Percentiles rank a stretch among this genome's conserved stretches.
Evolutionary conservation across 2,888 invertebrate genomes (phyloP).

Genomic region (Caenorhabditis virilis): DNA sequence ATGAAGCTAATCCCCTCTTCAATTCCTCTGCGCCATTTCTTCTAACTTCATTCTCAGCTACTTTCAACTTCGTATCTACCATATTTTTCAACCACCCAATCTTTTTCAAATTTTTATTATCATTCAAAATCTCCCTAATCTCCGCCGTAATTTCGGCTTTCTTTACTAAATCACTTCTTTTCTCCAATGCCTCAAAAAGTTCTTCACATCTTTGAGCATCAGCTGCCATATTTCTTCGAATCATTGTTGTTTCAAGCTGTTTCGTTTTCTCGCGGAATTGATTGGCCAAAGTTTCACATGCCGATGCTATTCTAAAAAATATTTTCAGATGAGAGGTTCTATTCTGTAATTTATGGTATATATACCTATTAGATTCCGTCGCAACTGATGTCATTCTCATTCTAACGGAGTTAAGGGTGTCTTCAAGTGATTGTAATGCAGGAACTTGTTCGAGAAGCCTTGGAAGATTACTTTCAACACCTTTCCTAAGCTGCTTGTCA

Average conservation of each 20-base stretch:
- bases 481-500: conserved; percentile 62
- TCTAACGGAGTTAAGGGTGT: conserved; percentile 49
- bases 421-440: conserved; percentile 62
- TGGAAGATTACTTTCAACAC: conserved; percentile 65
- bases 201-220: conserved; percentile 54
- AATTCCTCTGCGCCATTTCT: conserved; percentile 52
- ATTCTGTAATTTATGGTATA: too few relatives aligned
- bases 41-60: conserved; percentile 45
- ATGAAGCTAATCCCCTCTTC: conserved; percentile 53
- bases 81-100: conserved; percentile 50
- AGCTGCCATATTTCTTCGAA: conserved; percentile 36
- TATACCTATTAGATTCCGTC: conserved; percentile 25
- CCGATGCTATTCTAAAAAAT: conserved; percentile 10
- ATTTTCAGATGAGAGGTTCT: not conserved
- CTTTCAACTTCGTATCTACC: conserved; percentile 42
- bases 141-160: conserved; percentile 39
- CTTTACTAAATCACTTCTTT: conserved; percentile 51
- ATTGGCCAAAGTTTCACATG: conserved; percentile 22
- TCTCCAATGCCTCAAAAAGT: conserved; percentile 48
- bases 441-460: conserved; percentile 64
- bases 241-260: conserved; percentile 26
- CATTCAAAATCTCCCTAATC: conserved; percentile 46
- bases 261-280: conserved; percentile 30
- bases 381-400: conserved; percentile 37
- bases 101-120: conserved; percentile 38